Evolutionary conservation across 2,797 vertebrate species (phyloP), one percentile per base, ranked within the genome.

Genomic region (Acropternis orthonyx): DNA sequence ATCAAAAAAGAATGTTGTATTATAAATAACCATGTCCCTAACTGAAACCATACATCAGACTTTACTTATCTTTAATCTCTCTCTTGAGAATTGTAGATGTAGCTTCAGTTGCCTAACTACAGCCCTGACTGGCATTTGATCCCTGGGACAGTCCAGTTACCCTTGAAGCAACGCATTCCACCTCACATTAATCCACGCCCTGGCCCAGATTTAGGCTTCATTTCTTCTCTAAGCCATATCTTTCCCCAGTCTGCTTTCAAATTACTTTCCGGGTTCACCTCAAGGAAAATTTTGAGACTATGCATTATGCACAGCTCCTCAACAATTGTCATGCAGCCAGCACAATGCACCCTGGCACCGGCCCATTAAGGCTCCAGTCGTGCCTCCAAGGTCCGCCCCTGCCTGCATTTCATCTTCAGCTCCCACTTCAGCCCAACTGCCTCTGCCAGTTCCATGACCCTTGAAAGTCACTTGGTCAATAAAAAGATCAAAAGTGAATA

Each of bases 31-130:
- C n/a, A 58, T 93, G 88, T 78, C 59, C 69, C 83, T 84, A 96
- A 91, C 87, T 34, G 79, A 95, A 94, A 76, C 51, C 27, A 95
- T 95, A 96, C 93, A 95, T 95, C 95, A 95, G 85, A 81, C 20
- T 92, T 95, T 84, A 85, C 88, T 94, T 92, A 75, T 93, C 76
- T 95, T 93, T 93, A 93, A 94, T 95, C 79, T 95, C 66, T 95
- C 88, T 95, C 95, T 86, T 86, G 93, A 95, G 94, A 46, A 69
- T 76, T 86, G 73, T 27, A 94, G 83, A 90, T 78, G 76, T 63
- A 75, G 39, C 66, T 78, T 92, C 79, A 76, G 79, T 72, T 0
- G n/a, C 51, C 79, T 72, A 34, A 58, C 76, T 84, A 80, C 49
- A 85, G 54, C 46, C 62, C 76, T 90, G 95, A 93, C 88, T 81